Conservation (phyloP, 2,113 vertebrate species). For the Cettia cetti region DNA sequence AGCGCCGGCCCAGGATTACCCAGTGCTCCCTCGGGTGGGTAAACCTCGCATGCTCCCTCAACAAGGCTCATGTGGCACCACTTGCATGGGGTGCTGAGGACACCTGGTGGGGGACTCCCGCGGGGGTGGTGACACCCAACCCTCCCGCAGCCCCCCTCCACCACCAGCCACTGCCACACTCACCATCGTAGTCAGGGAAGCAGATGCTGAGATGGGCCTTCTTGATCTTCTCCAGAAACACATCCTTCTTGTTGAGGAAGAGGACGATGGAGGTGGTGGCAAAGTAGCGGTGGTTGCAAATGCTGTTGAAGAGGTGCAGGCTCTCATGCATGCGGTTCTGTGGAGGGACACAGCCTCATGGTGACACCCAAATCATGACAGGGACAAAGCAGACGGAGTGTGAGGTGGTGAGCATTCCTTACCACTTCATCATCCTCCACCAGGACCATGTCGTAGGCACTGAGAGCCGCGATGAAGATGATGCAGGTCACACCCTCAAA, state of each 20-base stretch:
- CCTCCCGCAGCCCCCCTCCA: not conserved
- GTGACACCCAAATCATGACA: fast-evolving
- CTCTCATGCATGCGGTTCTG: constrained; percentile 99
- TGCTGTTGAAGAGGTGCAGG: constrained; percentile 98
- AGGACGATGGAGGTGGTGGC: constrained; percentile 94
- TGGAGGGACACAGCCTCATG: not conserved
- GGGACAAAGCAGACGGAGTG: not conserved
- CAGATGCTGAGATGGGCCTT: constrained; percentile 98
- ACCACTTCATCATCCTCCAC: constrained; percentile 95
- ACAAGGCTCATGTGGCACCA: fast-evolving
- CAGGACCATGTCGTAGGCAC: constrained; percentile 95
- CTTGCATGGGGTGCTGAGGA: not conserved
- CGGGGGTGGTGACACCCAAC: not conserved
- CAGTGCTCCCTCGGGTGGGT: not conserved
- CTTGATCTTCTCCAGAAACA: constrained; percentile 95
- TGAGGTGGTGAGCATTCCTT: not conserved
- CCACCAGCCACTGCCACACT: not conserved
- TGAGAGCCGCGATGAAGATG: constrained; percentile 95
- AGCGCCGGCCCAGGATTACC: not conserved
- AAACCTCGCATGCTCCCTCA: not conserved
- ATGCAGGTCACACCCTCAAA: constrained; percentile 98
- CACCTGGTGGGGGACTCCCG: constrained; percentile 20
- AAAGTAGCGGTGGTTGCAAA: constrained; percentile 98
- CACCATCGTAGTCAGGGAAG: constrained; percentile 96
- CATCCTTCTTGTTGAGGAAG: constrained; percentile 99